phyloP scores from a whole-genome alignment of 1,140 invertebrate genomes.

The Leptinotarsa undecemlineata region DNA sequence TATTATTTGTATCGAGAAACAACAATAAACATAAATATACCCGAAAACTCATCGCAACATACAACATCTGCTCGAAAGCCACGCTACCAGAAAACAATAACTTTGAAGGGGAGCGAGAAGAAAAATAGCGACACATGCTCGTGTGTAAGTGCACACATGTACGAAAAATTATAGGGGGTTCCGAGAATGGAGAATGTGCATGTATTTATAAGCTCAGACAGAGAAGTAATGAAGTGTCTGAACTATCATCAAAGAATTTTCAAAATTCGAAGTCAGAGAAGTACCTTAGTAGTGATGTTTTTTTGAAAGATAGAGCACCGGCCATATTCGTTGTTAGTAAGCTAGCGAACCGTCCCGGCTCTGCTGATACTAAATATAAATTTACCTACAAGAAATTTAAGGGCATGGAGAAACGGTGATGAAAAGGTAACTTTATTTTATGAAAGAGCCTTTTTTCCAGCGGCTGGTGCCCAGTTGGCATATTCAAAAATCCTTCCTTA shows the following conservation, averaged over 20 bases:
- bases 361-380: no score
- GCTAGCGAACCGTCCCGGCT: no score
- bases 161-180: conserved; percentile 17
- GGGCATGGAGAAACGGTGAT: no score
- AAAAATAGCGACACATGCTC: conserved; percentile 19
- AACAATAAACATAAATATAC: neutral
- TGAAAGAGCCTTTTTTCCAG: no score
- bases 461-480: no score
- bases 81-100: conserved; percentile 2
- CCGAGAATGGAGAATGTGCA: conserved; percentile 9
- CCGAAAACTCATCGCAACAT: neutral
- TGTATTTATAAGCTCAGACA: conserved; percentile 6
- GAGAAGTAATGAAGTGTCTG: neutral
- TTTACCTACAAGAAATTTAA: no score
- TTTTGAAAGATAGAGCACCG: no score
- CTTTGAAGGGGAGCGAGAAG: neutral
- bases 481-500: no score
- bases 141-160: conserved; percentile 21
- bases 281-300: no score
- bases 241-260: neutral
- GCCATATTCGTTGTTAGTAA: no score
- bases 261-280: neutral
- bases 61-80: conserved; percentile 3
- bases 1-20: no score
- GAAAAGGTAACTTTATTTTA: no score